Percentiles rank a stretch among this genome's conserved stretches.
These are phyloP conservation scores for Syngnathus scovelli DNA, from an alignment of 2,113 vertebrate species.

Conservation along the genomic window DNA sequence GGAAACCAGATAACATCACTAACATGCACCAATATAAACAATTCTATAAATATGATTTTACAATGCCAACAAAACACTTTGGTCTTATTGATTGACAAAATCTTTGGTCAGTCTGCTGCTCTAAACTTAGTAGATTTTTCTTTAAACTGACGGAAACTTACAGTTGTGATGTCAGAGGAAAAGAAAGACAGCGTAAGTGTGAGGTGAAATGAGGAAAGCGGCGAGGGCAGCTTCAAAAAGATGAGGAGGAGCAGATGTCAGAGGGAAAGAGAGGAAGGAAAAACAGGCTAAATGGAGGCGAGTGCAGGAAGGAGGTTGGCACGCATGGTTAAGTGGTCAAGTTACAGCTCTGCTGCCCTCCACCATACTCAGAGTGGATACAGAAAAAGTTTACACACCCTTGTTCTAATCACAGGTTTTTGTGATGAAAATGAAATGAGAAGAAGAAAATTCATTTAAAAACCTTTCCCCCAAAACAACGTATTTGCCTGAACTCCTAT, in stretches of 20 bases:
- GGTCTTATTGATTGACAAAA: not conserved
- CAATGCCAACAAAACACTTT: not conserved
- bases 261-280: not conserved
- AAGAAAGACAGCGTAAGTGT: not conserved
- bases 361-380: conserved; percentile 11
- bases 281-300: conserved; percentile 22
- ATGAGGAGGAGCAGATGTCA: conserved; percentile 4
- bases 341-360: conserved; percentile 26
- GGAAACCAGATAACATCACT: not conserved
- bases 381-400: not conserved
- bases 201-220: conserved; percentile 27
- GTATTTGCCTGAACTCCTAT: too few species aligned
- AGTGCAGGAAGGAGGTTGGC: conserved; percentile 32
- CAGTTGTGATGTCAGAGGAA: conserved; percentile 11
- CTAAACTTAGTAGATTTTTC: not conserved
- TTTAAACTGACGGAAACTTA: conserved; percentile 10
- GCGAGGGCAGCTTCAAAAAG: conserved; percentile 17
- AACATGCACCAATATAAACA: too few species aligned
- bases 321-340: conserved; percentile 37
- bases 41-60: not conserved
- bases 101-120: not conserved
- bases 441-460: not conserved
- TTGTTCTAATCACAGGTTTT: not conserved
- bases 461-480: too few species aligned
- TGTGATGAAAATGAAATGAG: not conserved